Evolutionary conservation across 1,140 invertebrate genomes (phyloP).

Genomic region (Lordiphosa clarofinis): DNA sequence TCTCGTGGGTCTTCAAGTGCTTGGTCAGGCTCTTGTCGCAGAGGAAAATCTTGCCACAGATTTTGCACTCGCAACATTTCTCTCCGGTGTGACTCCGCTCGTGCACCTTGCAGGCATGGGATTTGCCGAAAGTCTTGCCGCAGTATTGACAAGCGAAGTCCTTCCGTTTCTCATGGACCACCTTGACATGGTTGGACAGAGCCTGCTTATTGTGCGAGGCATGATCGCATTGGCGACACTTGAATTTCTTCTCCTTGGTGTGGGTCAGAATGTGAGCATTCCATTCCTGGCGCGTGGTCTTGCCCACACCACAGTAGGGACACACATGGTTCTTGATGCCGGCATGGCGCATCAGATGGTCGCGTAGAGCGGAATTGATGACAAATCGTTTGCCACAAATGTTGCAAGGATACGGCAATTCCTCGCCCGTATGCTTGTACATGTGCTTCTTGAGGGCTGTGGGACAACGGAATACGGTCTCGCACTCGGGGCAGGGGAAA

Average conservation of each 20-base stretch:
- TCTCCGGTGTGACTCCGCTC: slow-evolving; percentile 80
- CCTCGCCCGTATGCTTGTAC: slow-evolving; percentile 81
- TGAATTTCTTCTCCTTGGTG: slow-evolving; percentile 71
- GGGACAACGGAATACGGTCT: slow-evolving; percentile 74
- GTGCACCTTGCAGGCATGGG: slow-evolving; percentile 73
- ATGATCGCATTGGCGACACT: slow-evolving; percentile 70
- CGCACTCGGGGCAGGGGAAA: slow-evolving; percentile 68
- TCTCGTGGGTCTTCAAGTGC: slow-evolving; percentile 72
- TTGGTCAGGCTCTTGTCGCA: slow-evolving; percentile 66
- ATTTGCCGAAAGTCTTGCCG: slow-evolving; percentile 73
- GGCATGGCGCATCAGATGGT: slow-evolving; percentile 71
- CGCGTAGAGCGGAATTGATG: slow-evolving; percentile 65
- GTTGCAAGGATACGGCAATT: slow-evolving; percentile 82
- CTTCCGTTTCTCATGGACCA: slow-evolving; percentile 75
- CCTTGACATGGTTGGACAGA: slow-evolving; percentile 64
- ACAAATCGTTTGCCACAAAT: slow-evolving; percentile 80
- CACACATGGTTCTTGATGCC: slow-evolving; percentile 77
- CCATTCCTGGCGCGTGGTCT: slow-evolving; percentile 72
- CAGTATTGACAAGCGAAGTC: slow-evolving; percentile 75
- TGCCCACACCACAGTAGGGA: slow-evolving; percentile 72
- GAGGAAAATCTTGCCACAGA: slow-evolving; percentile 70
- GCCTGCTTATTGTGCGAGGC: slow-evolving; percentile 72
- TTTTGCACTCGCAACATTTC: slow-evolving; percentile 74
- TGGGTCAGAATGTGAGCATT: slow-evolving; percentile 74
- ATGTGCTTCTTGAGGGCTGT: slow-evolving; percentile 80